phyloP scores from a whole-genome alignment of 2,113 vertebrate genomes.

The Electrona antarctica region DNA sequence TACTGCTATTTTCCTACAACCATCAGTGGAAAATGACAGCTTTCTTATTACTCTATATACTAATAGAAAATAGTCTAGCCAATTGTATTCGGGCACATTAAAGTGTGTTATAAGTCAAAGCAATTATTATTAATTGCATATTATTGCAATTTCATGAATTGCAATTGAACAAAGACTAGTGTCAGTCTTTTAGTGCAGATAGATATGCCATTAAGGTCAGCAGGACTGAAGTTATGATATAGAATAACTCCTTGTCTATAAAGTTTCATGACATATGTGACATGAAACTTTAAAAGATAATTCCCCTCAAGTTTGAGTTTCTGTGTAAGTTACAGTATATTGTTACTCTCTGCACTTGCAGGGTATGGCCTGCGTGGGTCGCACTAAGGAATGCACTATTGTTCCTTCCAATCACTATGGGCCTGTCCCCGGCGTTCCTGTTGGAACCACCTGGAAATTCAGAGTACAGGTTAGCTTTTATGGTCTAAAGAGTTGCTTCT shows the following conservation, averaged over 20 bases:
- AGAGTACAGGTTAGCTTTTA: conserved; percentile 87
- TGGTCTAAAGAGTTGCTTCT: not conserved
- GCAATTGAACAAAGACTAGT: conserved; percentile 9
- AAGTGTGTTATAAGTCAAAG: conserved; percentile 53
- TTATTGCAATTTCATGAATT: conserved; percentile 33
- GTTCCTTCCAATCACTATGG: conserved; percentile 98
- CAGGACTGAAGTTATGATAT: too few species aligned
- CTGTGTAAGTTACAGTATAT: not conserved
- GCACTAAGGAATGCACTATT: conserved; percentile 97
- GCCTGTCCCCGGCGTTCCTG: conserved; percentile 93
- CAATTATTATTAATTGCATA: conserved; percentile 35
- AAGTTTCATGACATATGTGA: not conserved
- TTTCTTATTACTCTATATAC: conserved; percentile 57
- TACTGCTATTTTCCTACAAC: conserved; percentile 71
- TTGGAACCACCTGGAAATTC: conserved; percentile 97
- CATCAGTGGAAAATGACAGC: conserved; percentile 64
- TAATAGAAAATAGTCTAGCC: conserved; percentile 71
- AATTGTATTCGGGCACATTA: conserved; percentile 52
- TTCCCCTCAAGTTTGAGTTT: not conserved
- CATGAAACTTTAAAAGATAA: not conserved
- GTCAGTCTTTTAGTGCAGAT: not conserved
- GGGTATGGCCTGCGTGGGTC: conserved; percentile 99
- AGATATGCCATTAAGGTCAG: too few species aligned
- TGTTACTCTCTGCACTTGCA: conserved; percentile 58
- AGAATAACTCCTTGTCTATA: not conserved